Conservation (phyloP, 2,113 vertebrate genomes). For the Synchiropus splendidus region DNA sequence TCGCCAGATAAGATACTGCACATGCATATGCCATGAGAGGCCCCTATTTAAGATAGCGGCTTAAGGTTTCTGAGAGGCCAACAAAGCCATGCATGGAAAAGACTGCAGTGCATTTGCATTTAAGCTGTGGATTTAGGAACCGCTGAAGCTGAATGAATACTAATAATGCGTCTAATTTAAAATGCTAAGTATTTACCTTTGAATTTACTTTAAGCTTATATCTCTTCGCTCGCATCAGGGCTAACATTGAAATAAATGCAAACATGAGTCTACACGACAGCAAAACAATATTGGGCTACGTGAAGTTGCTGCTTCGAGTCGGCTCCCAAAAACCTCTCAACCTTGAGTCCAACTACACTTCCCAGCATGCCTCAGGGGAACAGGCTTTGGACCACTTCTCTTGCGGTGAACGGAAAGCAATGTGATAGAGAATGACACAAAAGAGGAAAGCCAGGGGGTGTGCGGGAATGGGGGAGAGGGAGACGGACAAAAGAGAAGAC, state of each 20-base stretch:
- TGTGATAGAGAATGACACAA: conserved; percentile 68
- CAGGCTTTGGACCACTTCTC: conserved; percentile 58
- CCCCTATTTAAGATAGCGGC: conserved; percentile 57
- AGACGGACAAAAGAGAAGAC: conserved; percentile 71
- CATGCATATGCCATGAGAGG: conserved; percentile 66
- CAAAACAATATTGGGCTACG: too few species aligned
- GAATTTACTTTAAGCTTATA: conserved; percentile 19
- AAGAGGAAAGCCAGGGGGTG: conserved; percentile 64
- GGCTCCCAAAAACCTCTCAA: conserved; percentile 17
- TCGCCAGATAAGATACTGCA: conserved; percentile 62
- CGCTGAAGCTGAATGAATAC: conserved; percentile 50
- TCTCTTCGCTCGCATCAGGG: too few species aligned
- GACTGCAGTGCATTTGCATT: conserved; percentile 60
- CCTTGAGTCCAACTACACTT: conserved; percentile 60
- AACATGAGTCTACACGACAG: not conserved
- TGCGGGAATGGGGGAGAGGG: conserved; percentile 56
- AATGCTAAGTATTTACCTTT: conserved; percentile 64
- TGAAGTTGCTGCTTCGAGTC: conserved; percentile 8
- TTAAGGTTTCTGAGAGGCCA: conserved; percentile 64
- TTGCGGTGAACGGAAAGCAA: conserved; percentile 58
- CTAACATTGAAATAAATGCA: conserved; percentile 34
- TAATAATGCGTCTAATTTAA: conserved; percentile 64
- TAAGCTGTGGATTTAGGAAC: conserved; percentile 54
- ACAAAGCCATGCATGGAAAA: conserved; percentile 57
- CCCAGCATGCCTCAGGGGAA: conserved; percentile 65